Conservation (phyloP, 2,888 invertebrate genomes). For the Campaea margaritaria region DNA sequence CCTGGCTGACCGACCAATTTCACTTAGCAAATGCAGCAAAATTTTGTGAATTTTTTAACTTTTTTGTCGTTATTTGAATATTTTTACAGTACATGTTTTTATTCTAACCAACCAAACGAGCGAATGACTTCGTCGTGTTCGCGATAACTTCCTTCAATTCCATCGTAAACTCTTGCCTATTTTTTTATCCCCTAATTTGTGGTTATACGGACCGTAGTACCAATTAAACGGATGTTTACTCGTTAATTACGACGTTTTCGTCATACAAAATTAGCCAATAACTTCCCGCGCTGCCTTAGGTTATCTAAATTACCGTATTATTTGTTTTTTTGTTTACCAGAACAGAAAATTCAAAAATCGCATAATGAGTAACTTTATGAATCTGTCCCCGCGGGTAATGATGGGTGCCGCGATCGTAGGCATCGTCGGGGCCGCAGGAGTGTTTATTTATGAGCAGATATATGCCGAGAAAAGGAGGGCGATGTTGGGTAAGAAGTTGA, state of each 20-base stretch:
- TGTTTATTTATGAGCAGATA: conserved; percentile 79
- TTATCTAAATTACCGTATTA: not conserved
- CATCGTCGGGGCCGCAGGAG: conserved; percentile 79
- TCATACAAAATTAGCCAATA: conserved; percentile 1
- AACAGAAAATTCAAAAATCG: not conserved
- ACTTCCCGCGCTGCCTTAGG: conserved; percentile 5
- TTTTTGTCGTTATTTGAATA: not conserved
- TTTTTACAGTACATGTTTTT: too few relatives aligned
- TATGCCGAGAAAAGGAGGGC: conserved; percentile 77
- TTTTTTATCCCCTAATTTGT: too few relatives aligned
- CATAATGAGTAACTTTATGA: conserved; percentile 46
- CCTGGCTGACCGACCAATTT: too few relatives aligned
- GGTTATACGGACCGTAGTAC: too few relatives aligned
- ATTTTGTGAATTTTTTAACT: too few relatives aligned
- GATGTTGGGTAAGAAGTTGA: conserved; percentile 72
- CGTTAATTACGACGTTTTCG: conserved; percentile 6
- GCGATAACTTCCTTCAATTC: too few relatives aligned
- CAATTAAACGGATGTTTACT: conserved; percentile 2
- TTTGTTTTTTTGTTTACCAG: not conserved
- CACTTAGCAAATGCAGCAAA: too few relatives aligned
- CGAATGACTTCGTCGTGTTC: too few relatives aligned
- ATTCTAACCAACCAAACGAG: too few relatives aligned
- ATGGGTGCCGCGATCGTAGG: conserved; percentile 80
- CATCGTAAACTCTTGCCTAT: too few relatives aligned
- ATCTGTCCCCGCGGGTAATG: conserved; percentile 68